Base-by-base conservation (phyloP, 2,888 invertebrate species). In the Formica aserva region DNA sequence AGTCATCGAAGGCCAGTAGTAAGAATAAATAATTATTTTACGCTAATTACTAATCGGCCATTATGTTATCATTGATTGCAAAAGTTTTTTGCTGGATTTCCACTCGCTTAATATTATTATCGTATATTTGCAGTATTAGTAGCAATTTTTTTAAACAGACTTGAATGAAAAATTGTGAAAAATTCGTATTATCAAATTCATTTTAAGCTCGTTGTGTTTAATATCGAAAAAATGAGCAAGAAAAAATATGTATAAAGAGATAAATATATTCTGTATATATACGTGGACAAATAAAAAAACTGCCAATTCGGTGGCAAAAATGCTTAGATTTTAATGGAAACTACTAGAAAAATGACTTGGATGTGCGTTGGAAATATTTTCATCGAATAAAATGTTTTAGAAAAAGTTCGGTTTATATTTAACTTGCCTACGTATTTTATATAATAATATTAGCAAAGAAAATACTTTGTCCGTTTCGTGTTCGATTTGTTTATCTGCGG, bases 1-100 rank as follows among this genome's bases (percentile, higher is more conserved):
- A 80, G 72, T 80, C 72, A 72, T 45, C 45, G 45, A 71, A 80
- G 45, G 78, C 13, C 32, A 22, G 22, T 5, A 22, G 29, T 22
- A 18, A 26, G 41, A 13, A 32, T 22, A 69, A 77, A 78, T 41
- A 57, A 71, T 78, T 9, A 32, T 78, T 78, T 78, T 22, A 71
- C 60, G 41, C 32, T 60, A 45, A 71, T 78, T 57, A 32, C 18
- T 71, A 71, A 69, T 71, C 41, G 13, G 41, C 29, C 22, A 15
- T 52, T 55, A 15, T 22, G 13, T 48, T 26, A 77, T 29, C 13
- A n/a, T 41, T 41, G 38, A 57, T 38, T 29, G 57, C 57, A 35
- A 26, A 65, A 65, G 22, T 60, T 71, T 22, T 5, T 18, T 13
- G 0, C 15, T 29, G 38, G 11, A 11, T 78, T 22, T 15, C 13